Percentiles rank a stretch among this genome's conserved stretches.
Evolutionary conservation across 2,113 vertebrate genomes (phyloP).

Genomic region (Madoqua kirkii): DNA sequence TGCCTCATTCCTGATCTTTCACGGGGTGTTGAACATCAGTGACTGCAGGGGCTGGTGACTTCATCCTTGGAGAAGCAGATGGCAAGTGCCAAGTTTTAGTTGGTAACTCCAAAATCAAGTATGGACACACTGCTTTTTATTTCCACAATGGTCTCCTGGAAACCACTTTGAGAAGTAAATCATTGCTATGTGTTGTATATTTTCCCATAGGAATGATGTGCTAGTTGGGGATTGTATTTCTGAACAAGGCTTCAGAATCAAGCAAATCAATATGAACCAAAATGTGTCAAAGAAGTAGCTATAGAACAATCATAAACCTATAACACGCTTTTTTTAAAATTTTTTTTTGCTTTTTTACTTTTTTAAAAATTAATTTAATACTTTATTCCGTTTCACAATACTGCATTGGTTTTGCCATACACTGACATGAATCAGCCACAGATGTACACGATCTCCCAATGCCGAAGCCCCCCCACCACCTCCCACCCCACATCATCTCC

Average conservation of each 20-base stretch:
- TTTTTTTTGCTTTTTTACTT: no score
- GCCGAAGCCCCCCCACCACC: no score
- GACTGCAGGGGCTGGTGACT: neutral
- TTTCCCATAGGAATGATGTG: neutral
- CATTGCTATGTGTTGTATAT: neutral
- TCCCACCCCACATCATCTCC: no score
- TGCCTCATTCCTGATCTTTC: neutral
- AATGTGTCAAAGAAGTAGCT: neutral
- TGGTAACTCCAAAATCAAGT: neutral
- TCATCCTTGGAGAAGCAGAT: neutral
- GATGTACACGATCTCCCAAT: no score
- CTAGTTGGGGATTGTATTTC: neutral
- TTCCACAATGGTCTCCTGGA: neutral
- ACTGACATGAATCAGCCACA: no score
- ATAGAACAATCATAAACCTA: neutral
- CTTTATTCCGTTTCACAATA: no score
- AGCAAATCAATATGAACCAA: neutral
- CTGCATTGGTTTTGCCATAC: no score
- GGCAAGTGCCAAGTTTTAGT: neutral
- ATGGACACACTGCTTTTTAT: neutral
- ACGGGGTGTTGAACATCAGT: neutral
- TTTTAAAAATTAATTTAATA: no score
- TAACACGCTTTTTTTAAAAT: neutral
- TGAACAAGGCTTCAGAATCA: neutral
- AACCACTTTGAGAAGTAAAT: neutral